Evolutionary conservation across 1,140 invertebrate species (phyloP).

Genomic region (Trissolcus basalis): DNA sequence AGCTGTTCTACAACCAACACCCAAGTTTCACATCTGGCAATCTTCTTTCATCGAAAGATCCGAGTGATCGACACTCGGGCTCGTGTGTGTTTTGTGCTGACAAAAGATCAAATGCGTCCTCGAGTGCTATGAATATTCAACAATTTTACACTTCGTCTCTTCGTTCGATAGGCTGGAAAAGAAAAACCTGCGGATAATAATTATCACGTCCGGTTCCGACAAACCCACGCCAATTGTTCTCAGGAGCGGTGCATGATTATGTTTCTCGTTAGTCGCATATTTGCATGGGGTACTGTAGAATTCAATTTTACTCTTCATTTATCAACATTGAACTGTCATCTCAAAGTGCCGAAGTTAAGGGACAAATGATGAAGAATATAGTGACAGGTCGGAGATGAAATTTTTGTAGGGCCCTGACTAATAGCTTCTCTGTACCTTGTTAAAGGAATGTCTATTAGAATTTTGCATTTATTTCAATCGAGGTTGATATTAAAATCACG

Average conservation of each 20-base stretch:
- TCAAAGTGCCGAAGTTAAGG: conserved; percentile 40
- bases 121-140: conserved; percentile 56
- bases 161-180: conserved; percentile 14
- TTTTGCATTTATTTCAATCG: conserved; percentile 50
- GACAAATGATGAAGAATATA: conserved; percentile 67
- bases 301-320: conserved; percentile 48
- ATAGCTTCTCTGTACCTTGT: conserved; percentile 60
- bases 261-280: conserved; percentile 15
- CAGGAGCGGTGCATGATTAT: conserved; percentile 7
- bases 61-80: conserved; percentile 54
- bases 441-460: conserved; percentile 52
- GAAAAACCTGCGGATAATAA: conserved; percentile 25
- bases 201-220: conserved; percentile 17
- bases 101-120: conserved; percentile 48
- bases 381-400: conserved; percentile 71
- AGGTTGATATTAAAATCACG: conserved; percentile 51
- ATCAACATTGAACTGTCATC: conserved; percentile 44
- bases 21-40: conserved; percentile 62
- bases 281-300: conserved; percentile 32
- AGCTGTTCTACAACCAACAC: conserved; percentile 61
- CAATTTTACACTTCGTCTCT: conserved; percentile 40
- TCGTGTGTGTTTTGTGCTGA: conserved; percentile 52
- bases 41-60: conserved; percentile 56
- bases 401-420: conserved; percentile 67
- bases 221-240: conserved; percentile 21